Evolutionary conservation across 1,140 invertebrate genomes (phyloP), one percentile per base, ranked within the genome.

Genomic region (Ladona fulva): DNA sequence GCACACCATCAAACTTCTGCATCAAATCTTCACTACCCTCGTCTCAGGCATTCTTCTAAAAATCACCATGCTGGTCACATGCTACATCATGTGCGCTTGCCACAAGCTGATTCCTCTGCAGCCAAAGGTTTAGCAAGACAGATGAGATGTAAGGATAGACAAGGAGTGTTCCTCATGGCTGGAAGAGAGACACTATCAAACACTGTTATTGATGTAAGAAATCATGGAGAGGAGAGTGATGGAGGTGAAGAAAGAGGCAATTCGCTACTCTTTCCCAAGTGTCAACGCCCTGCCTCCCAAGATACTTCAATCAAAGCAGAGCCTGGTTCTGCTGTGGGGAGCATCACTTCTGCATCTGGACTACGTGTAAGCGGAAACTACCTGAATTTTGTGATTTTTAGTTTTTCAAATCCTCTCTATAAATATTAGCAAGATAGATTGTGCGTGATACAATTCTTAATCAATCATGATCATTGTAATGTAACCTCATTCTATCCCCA

Each of bases 271-370:
- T 52, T 59, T 44, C 22, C 76, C 0, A 77, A 77, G 16, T 59
- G 78, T 66, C 80, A 80, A 66, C 78, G 82, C 24, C 85, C 89
- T 14, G 84, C 86, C 0, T 89, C 88, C 25, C 88, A 88, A 82
- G 87, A 88, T 1, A 90, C 89, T 0, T 90, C 89, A 22, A 85
- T 90, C 0, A 90, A 90, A 81, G 90, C 87, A 0, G 90, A 91
- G 80, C 88, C 88, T 6, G 88, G 90, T 0, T 90, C 89, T 79
- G 86, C 81, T 6, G 84, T 87, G 81, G 86, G 85, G 29, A 87
- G 85, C 25, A 84, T 85, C 44, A 84, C 85, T 25, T 87, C 86
- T 11, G 85, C 84, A 25, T 83, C 83, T 29, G n/a, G 52, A 12
- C 14, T 66, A 22, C 14, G 52, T 3, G 52, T 66, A 66, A 3